A percentile compares a stretch with the other conserved stretches of the same genome.
These are phyloP conservation scores for Druceiella hillmani DNA, from an alignment of 2,888 invertebrate species.

Conservation along the genomic window DNA sequence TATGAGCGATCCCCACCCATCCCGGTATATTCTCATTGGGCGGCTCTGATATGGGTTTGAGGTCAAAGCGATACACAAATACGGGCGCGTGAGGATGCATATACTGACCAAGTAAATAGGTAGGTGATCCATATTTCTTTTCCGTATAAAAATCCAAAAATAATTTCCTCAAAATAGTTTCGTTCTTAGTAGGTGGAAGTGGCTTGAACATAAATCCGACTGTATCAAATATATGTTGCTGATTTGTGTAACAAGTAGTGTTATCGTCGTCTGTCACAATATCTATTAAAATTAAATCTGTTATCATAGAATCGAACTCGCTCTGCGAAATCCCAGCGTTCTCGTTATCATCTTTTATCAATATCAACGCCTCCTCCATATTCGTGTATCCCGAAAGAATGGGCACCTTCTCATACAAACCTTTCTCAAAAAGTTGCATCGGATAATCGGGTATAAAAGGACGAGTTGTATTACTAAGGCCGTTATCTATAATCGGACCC, in stretches of 20 bases:
- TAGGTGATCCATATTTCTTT: constrained; percentile 66
- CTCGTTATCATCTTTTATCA: constrained; percentile 51
- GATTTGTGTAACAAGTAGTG: constrained; percentile 56
- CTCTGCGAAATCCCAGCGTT: constrained; percentile 55
- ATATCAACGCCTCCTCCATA: constrained; percentile 73
- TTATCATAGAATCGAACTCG: constrained; percentile 58
- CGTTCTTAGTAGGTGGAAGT: constrained; percentile 57
- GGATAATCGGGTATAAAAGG: constrained; percentile 66
- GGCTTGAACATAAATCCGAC: constrained; percentile 73
- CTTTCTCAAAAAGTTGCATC: constrained; percentile 54
- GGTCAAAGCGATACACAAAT: constrained; percentile 71
- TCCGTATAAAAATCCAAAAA: constrained; percentile 71
- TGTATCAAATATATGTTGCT: constrained; percentile 63
- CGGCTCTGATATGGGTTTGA: constrained; percentile 61
- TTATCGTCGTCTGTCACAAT: constrained; percentile 49
- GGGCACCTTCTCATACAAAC: constrained; percentile 62
- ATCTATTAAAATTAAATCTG: constrained; percentile 58
- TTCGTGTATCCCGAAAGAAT: constrained; percentile 72
- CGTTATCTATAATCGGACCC: constrained; percentile 74
- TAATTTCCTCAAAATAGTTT: constrained; percentile 55
- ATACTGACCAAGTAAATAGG: constrained; percentile 61
- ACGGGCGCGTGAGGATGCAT: constrained; percentile 57
- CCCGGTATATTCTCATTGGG: constrained; percentile 63
- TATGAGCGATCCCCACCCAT: constrained; percentile 77
- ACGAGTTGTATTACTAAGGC: constrained; percentile 59